These are phyloP conservation scores for Diglossa cyanea DNA, from an alignment of 2,797 vertebrate species.

Conservation along the genomic window DNA sequence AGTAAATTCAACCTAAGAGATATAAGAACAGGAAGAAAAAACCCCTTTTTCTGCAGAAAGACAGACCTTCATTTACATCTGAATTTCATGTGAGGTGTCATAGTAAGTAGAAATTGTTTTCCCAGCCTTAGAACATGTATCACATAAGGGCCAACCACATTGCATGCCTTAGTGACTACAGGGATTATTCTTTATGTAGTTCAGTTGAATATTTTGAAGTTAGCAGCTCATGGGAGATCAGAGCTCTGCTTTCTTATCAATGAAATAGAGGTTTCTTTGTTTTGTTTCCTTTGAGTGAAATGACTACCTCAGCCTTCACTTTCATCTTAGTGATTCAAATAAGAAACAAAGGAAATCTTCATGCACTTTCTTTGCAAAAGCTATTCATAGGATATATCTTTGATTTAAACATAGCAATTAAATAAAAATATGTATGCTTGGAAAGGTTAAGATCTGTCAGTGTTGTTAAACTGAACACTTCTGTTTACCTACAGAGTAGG, in stretches of 20 bases:
- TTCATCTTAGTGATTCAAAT: not conserved
- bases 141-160: not conserved
- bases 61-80: not conserved
- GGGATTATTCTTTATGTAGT: not conserved
- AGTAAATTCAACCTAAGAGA: not conserved
- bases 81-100: not conserved
- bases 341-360: slow-evolving; percentile 38
- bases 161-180: not conserved
- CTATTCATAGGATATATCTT: slow-evolving; percentile 3
- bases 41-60: not conserved
- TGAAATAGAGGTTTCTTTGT: slow-evolving; percentile 57
- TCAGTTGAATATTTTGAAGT: not conserved
- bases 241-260: not conserved
- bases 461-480: slow-evolving; percentile 13
- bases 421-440: slow-evolving; percentile 46
- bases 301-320: slow-evolving; percentile 2
- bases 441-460: slow-evolving; percentile 41
- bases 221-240: not conserved
- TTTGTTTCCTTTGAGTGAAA: slow-evolving; percentile 30
- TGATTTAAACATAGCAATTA: not conserved
- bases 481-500: slow-evolving; percentile 59
- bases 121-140: not conserved
- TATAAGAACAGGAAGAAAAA: not conserved
- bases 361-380: not conserved
- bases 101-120: not conserved